Evolutionary conservation across 30 jellyfish, hydroid and myxozoan genomes (phyloP).

Genomic region (Aurelia coerulea): DNA sequence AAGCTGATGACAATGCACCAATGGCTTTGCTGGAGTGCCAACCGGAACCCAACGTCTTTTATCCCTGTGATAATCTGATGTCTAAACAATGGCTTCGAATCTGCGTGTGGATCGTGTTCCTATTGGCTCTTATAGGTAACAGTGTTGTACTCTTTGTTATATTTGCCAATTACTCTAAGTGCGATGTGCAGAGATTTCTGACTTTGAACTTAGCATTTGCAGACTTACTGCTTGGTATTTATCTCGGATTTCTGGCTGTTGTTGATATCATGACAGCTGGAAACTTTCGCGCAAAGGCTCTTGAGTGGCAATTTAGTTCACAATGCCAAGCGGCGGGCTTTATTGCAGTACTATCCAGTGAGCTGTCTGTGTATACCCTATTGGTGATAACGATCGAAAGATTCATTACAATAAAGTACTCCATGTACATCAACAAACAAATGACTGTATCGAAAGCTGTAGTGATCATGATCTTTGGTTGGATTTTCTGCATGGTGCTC

Average conservation of each 20-base stretch:
- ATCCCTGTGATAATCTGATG: slow-evolving; percentile 98
- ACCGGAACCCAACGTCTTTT: slow-evolving; percentile 93
- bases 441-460: slow-evolving; percentile 73
- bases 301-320: slow-evolving; percentile 93
- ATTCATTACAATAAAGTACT: slow-evolving; percentile 79
- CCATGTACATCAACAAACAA: slow-evolving; percentile 83
- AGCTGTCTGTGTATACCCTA: slow-evolving; percentile 88
- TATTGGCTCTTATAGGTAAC: slow-evolving; percentile 90
- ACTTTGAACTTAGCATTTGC: slow-evolving; percentile 92
- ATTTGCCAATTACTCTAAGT: slow-evolving; percentile 69
- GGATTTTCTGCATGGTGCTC: slow-evolving; percentile 75
- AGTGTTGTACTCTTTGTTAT: slow-evolving; percentile 77
- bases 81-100: slow-evolving; percentile 93
- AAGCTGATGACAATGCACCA: not conserved
- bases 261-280: slow-evolving; percentile 89
- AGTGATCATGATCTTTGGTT: slow-evolving; percentile 77
- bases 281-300: slow-evolving; percentile 93
- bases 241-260: slow-evolving; percentile 87
- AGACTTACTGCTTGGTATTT: slow-evolving; percentile 83
- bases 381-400: slow-evolving; percentile 91
- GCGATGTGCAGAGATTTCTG: slow-evolving; percentile 92
- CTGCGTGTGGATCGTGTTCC: slow-evolving; percentile 96
- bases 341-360: slow-evolving; percentile 91
- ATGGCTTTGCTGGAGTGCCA: slow-evolving; percentile 41
- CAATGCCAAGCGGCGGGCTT: slow-evolving; percentile 95